These are phyloP conservation scores for Cotesia typhae DNA, from an alignment of 1,140 invertebrate genomes.

Conservation along the genomic window DNA sequence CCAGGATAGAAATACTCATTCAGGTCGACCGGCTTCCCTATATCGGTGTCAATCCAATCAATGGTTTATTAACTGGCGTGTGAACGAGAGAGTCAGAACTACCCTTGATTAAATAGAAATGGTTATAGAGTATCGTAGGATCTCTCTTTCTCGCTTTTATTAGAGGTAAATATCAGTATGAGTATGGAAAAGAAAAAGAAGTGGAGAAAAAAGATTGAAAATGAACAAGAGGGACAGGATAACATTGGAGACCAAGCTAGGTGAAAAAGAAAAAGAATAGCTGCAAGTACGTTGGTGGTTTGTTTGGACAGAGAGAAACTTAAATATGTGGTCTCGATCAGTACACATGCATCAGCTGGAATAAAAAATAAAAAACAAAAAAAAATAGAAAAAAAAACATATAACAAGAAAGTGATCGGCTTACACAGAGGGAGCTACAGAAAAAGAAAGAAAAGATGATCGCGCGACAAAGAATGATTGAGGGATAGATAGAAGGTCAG, in stretches of 20 bases:
- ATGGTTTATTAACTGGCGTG: slow-evolving; percentile 61
- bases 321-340: slow-evolving; percentile 53
- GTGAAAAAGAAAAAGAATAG: slow-evolving; percentile 13
- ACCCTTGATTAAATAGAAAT: slow-evolving; percentile 29
- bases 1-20: slow-evolving; percentile 40
- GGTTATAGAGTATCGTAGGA: slow-evolving; percentile 26
- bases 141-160: background rate
- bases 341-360: slow-evolving; percentile 47
- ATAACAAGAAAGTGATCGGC: slow-evolving; percentile 25
- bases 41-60: slow-evolving; percentile 63
- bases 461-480: slow-evolving; percentile 37
- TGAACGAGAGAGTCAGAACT: slow-evolving; percentile 45
- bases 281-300: slow-evolving; percentile 25
- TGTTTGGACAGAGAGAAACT: slow-evolving; percentile 43
- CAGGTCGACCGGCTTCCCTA: slow-evolving; percentile 45
- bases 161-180: slow-evolving; percentile 37
- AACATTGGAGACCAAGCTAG: background rate
- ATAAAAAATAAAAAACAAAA: slow-evolving; percentile 25
- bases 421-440: slow-evolving; percentile 32
- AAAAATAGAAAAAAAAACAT: background rate
- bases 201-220: background rate
- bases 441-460: slow-evolving; percentile 26
- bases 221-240: slow-evolving; percentile 6
- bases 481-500: slow-evolving; percentile 30
- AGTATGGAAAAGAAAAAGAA: slow-evolving; percentile 11